phyloP scores from a whole-genome alignment of 2,888 invertebrate species.

The Pyralis farinalis region DNA sequence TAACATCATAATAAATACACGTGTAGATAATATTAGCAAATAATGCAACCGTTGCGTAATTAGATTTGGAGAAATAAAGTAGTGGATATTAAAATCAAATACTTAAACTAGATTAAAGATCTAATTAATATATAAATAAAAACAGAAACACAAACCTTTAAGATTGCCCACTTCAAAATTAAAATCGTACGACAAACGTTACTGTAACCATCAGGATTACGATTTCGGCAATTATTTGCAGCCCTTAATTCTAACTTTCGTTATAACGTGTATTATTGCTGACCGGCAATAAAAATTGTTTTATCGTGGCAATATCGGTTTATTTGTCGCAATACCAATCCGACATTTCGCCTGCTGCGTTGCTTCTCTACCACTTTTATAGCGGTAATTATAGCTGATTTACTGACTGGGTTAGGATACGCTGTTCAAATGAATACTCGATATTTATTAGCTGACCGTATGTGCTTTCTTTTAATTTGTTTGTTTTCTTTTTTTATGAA shows the following conservation, averaged over 20 bases:
- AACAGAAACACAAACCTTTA: too few species aligned
- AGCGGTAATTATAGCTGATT: slow-evolving; percentile 40
- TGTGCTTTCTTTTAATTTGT: background rate
- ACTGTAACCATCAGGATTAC: background rate
- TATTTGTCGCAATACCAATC: slow-evolving; percentile 17
- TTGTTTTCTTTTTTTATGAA: slow-evolving; percentile 1
- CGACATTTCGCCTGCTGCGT: slow-evolving; percentile 9
- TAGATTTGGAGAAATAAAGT: too few species aligned
- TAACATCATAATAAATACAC: too few species aligned
- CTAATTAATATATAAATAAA: too few species aligned
- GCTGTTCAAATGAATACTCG: background rate
- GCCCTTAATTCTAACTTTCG: slow-evolving; percentile 1
- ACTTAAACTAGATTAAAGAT: too few species aligned
- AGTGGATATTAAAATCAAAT: too few species aligned
- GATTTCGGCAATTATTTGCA: slow-evolving; percentile 9
- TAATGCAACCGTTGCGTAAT: too few species aligned
- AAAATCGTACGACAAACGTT: too few species aligned
- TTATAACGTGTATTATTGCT: background rate
- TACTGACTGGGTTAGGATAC: slow-evolving; percentile 22
- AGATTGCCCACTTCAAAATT: too few species aligned
- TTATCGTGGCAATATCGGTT: slow-evolving; percentile 20
- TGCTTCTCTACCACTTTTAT: slow-evolving; percentile 27
- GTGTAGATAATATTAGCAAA: too few species aligned
- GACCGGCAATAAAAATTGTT: slow-evolving; percentile 17
- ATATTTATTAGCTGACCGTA: background rate